Conservation (phyloP, 2,113 vertebrate genomes). For the Thymallus thymallus region DNA sequence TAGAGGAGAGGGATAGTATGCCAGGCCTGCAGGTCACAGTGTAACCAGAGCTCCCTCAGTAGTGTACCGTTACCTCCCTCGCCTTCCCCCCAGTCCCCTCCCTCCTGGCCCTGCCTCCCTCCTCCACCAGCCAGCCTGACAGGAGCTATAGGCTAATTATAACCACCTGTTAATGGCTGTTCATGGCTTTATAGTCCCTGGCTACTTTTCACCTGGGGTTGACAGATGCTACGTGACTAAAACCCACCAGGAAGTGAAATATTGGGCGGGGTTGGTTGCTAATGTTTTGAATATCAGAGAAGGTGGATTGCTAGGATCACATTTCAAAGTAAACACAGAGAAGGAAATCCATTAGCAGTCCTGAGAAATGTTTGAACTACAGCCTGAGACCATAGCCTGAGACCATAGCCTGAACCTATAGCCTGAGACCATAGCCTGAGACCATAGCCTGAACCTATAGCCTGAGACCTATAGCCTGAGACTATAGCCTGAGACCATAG, state of each 20-base stretch:
- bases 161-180: slow-evolving; percentile 49
- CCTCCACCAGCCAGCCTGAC: slow-evolving; percentile 23
- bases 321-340: too few species aligned
- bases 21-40: slow-evolving; percentile 45
- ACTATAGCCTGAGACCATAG: too few species aligned
- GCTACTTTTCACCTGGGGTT: slow-evolving; percentile 33
- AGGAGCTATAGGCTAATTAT: slow-evolving; percentile 61
- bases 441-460: too few species aligned
- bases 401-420: too few species aligned
- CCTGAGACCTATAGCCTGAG: too few species aligned
- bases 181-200: slow-evolving; percentile 31
- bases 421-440: too few species aligned
- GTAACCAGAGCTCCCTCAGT: slow-evolving; percentile 59
- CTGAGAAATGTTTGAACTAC: too few species aligned
- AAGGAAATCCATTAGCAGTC: too few species aligned
- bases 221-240: slow-evolving; percentile 7
- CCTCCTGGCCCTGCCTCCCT: slow-evolving; percentile 16
- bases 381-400: too few species aligned
- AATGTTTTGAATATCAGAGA: too few species aligned
- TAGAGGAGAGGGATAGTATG: slow-evolving; percentile 40
- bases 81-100: slow-evolving; percentile 12
- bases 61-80: slow-evolving; percentile 60
- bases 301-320: too few species aligned
- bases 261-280: neutral
- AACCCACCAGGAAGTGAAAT: slow-evolving; percentile 10